Evolutionary conservation across 1,140 invertebrate genomes (phyloP).

Genomic region (Drosophila repleta): DNA sequence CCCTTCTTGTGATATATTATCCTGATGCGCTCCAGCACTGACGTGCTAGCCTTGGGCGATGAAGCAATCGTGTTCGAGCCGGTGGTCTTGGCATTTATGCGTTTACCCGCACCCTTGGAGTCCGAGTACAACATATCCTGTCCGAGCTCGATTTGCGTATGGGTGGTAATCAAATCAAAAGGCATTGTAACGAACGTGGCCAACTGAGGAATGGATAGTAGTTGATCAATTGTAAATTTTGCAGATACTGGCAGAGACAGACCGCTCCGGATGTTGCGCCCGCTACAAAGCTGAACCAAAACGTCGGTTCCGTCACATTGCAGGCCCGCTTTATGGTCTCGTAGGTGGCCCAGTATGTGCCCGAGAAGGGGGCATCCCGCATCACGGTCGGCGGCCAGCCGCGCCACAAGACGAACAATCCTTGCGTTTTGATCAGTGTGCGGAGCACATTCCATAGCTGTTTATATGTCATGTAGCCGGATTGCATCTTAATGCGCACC

Average conservation of each 20-base stretch:
- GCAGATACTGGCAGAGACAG: slow-evolving; percentile 84
- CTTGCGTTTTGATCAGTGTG: slow-evolving; percentile 89
- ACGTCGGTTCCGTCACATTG: slow-evolving; percentile 87
- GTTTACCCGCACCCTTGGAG: slow-evolving; percentile 66
- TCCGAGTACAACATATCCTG: slow-evolving; percentile 91
- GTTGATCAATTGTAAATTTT: not conserved
- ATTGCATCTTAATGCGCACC: slow-evolving; percentile 99
- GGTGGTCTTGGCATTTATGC: too few relatives aligned
- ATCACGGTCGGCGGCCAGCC: slow-evolving; percentile 95
- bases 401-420: slow-evolving; percentile 93
- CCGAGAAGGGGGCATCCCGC: slow-evolving; percentile 98
- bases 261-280: slow-evolving; percentile 95
- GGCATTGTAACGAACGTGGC: slow-evolving; percentile 96
- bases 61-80: not conserved
- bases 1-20: slow-evolving; percentile 90
- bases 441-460: slow-evolving; percentile 86
- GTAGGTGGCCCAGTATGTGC: slow-evolving; percentile 97
- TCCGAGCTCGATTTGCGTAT: slow-evolving; percentile 98
- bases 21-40: slow-evolving; percentile 85
- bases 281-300: slow-evolving; percentile 92
- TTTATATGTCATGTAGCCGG: slow-evolving; percentile 92
- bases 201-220: slow-evolving; percentile 86
- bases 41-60: slow-evolving; percentile 36
- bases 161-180: slow-evolving; percentile 99
- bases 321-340: slow-evolving; percentile 92